Conservation (phyloP, 2,888 invertebrate species). For the Sepioteuthis lessoniana region DNA sequence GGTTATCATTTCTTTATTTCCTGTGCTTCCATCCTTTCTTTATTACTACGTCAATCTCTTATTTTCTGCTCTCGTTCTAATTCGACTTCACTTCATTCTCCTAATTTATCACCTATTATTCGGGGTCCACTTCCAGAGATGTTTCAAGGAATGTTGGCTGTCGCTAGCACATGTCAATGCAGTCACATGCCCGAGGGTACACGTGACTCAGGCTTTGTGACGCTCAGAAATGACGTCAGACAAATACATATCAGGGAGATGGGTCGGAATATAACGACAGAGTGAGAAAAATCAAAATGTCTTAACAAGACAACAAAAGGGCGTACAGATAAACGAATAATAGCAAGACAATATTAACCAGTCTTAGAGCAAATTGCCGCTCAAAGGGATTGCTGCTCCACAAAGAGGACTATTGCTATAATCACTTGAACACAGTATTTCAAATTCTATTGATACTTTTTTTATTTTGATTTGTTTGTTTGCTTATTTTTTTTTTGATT, state of each 20-base stretch:
- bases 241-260: neutral
- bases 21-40: neutral
- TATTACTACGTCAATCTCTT: neutral
- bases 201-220: neutral
- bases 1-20: no score
- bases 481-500: no score
- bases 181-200: neutral
- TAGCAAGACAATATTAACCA: neutral
- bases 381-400: no score
- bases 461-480: no score
- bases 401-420: no score
- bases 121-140: neutral
- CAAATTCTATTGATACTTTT: no score
- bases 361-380: no score
- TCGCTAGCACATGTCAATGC: conserved; percentile 11
- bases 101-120: neutral
- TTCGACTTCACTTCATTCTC: neutral
- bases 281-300: neutral
- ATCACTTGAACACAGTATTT: no score
- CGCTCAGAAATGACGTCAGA: neutral
- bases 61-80: neutral
- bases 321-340: neutral
- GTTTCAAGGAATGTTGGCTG: neutral
- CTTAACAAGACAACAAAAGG: neutral
- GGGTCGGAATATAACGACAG: neutral